Evolutionary conservation across 2,888 invertebrate species (phyloP).

Genomic region (Encarsia formosa): DNA sequence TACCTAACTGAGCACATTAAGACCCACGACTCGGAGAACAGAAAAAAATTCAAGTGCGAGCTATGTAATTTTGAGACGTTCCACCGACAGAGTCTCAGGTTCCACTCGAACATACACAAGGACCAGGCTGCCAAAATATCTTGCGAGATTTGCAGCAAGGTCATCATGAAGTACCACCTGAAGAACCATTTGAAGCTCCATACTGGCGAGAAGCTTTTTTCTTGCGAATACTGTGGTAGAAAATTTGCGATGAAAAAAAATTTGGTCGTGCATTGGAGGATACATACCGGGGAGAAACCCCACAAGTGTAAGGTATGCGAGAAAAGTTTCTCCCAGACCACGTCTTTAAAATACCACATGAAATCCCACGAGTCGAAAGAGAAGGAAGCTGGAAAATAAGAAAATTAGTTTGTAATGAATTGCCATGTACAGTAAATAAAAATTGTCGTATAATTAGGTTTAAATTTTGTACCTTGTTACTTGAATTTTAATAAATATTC

Average conservation of each 20-base stretch:
- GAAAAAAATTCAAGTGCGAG: neutral
- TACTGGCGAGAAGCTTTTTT: constrained; percentile 45
- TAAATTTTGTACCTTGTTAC: too few relatives aligned
- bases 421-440: too few relatives aligned
- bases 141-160: constrained; percentile 42
- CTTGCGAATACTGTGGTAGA: constrained; percentile 38
- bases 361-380: constrained; percentile 17
- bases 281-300: constrained; percentile 36
- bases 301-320: constrained; percentile 49
- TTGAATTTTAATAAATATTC: too few relatives aligned
- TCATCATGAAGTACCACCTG: constrained; percentile 45
- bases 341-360: constrained; percentile 44
- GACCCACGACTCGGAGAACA: neutral
- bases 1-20: neutral
- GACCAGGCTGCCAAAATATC: constrained; percentile 38
- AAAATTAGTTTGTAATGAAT: too few relatives aligned
- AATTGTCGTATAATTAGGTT: too few relatives aligned
- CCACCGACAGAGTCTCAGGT: constrained; percentile 42
- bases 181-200: constrained; percentile 46
- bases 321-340: constrained; percentile 47
- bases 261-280: constrained; percentile 36
- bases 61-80: constrained; percentile 44
- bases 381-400: too few relatives aligned
- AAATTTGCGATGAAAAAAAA: constrained; percentile 43
- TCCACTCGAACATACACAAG: constrained; percentile 37